A percentile compares a stretch with the other conserved stretches of the same genome.
Conservation (phyloP, 2,797 vertebrate genomes). For the Lepidocolaptes lacrymiger region DNA sequence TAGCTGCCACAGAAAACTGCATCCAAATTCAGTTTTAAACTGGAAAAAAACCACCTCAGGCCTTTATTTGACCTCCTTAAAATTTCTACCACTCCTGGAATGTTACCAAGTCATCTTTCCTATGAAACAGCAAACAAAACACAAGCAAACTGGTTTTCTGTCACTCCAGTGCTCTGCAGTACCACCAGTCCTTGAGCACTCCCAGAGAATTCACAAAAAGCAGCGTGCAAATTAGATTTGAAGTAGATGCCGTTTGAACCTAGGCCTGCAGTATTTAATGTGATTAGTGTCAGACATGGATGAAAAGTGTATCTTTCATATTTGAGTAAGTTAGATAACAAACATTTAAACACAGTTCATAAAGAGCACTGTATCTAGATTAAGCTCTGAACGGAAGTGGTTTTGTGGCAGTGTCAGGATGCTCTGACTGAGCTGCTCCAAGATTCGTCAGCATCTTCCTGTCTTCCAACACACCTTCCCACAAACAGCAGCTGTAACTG, state of each 20-base stretch:
- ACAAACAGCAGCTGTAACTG: background rate
- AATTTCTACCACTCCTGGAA: background rate
- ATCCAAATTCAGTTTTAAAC: background rate
- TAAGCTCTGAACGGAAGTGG: background rate
- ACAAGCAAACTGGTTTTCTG: background rate
- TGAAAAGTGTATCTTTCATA: background rate
- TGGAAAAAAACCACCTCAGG: background rate
- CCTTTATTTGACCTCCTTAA: background rate
- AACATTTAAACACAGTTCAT: background rate
- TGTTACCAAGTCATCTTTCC: background rate
- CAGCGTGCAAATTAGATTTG: background rate
- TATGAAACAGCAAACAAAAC: background rate
- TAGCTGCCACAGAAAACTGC: background rate
- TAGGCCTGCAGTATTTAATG: background rate
- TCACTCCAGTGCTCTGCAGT: background rate
- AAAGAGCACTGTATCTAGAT: background rate
- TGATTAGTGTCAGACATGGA: background rate
- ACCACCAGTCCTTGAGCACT: background rate
- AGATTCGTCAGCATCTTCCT: background rate
- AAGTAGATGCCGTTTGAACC: background rate
- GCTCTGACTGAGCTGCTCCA: background rate
- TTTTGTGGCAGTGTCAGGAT: accelerated
- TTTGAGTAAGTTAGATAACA: background rate
- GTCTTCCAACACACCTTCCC: background rate
- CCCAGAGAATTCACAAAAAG: background rate